phyloP scores from a whole-genome alignment of 2,888 invertebrate genomes.

The Temnothorax rugatulus region DNA sequence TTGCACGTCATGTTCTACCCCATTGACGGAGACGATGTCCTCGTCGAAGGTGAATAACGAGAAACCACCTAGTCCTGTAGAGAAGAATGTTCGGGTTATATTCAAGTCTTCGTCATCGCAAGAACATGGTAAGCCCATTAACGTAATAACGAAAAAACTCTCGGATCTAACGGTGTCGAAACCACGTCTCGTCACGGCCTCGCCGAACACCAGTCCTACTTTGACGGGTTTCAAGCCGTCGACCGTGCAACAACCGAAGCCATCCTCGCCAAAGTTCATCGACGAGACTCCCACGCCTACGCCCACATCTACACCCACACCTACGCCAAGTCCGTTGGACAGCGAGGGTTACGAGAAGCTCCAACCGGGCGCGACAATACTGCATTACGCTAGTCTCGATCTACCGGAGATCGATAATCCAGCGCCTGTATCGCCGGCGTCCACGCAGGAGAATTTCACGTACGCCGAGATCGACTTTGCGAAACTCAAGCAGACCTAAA shows the following conservation, averaged over 20 bases:
- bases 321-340: constrained; percentile 86
- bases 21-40: constrained; percentile 73
- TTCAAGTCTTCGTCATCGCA: constrained; percentile 64
- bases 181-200: constrained; percentile 79
- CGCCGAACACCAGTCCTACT: constrained; percentile 77
- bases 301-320: constrained; percentile 80
- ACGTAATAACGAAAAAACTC: constrained; percentile 79
- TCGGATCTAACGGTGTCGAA: constrained; percentile 80
- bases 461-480: constrained; percentile 95
- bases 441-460: constrained; percentile 87
- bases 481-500: constrained; percentile 86
- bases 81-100: constrained; percentile 59
- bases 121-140: constrained; percentile 50
- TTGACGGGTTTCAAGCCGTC: constrained; percentile 74
- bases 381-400: constrained; percentile 91
- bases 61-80: constrained; percentile 66
- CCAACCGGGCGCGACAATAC: constrained; percentile 81
- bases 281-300: constrained; percentile 80
- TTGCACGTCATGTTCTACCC: constrained; percentile 76
- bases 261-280: constrained; percentile 76
- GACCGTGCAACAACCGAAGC: constrained; percentile 53
- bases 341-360: constrained; percentile 85
- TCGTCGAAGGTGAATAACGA: constrained; percentile 62
- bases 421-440: constrained; percentile 84
- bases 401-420: constrained; percentile 86